Percentiles rank a stretch among this genome's conserved stretches.
These are phyloP conservation scores for human (Homo sapiens) DNA, from an alignment of 2,113 vertebrate genomes.

Conservation along the genomic window DNA sequence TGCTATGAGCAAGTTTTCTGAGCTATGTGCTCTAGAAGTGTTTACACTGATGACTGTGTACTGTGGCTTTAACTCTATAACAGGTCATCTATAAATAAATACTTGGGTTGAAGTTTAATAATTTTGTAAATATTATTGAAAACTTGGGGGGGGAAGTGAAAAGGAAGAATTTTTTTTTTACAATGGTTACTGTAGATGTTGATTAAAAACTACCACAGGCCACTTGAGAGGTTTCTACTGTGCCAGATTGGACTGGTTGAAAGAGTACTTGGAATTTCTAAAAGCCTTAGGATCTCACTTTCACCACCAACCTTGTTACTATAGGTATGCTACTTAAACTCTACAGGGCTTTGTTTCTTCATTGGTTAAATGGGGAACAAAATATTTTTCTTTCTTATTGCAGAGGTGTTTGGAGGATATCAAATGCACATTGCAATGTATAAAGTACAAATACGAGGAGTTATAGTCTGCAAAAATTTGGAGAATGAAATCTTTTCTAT, in stretches of 20 bases:
- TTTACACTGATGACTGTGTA: neutral
- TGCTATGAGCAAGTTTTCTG: neutral
- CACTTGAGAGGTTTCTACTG: neutral
- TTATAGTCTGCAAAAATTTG: neutral
- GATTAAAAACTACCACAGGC: neutral
- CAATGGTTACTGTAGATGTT: neutral
- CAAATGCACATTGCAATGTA: neutral
- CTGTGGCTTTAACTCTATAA: neutral
- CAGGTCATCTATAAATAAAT: neutral
- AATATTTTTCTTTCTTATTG: slow-evolving; percentile 6
- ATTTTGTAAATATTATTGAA: slow-evolving; percentile 49
- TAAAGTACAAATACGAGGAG: neutral
- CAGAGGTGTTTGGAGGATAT: neutral
- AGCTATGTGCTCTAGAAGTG: neutral
- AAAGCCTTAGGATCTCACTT: neutral
- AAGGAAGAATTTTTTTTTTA: neutral
- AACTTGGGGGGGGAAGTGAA: neutral
- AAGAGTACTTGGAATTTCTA: neutral
- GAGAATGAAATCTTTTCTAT: neutral
- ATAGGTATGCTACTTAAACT: neutral
- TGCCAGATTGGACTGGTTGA: neutral
- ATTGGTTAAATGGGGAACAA: neutral
- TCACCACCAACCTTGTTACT: neutral
- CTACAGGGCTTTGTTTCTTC: neutral
- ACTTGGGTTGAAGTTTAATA: slow-evolving; percentile 1